Base-by-base conservation (phyloP, 2,797 vertebrate genomes). In the Lacerta agilis region DNA sequence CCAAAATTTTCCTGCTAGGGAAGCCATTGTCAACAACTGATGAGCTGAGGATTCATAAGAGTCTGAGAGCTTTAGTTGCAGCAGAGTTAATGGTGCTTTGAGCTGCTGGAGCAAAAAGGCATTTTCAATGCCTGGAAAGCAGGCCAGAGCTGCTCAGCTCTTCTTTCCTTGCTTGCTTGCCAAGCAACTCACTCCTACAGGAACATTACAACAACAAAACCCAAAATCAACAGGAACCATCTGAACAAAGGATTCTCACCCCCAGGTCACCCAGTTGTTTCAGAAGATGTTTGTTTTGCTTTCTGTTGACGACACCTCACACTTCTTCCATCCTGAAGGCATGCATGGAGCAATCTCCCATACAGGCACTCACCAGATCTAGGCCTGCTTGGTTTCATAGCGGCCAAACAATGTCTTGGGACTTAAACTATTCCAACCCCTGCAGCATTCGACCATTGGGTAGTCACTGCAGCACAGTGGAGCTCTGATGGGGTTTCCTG, bases 21-120 rank as follows among this genome's bases (percentile, higher is more conserved):
- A 80, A 86, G 79, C 85, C 64, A 79, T 55, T 79, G 61, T 69
- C 76, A 79, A 49, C 61, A 79, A 29, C 67, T 67, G 75, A 86
- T 78, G 41, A 86, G 23, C n/a, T 41, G 45, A 45, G 8, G 27
- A 33, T 67, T 67, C 49, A 41, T 79, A 66, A 67, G 49, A 49
- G 29, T 23, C n/a, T 23, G 66, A 71, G 13, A 38, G 66, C 66
- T 86, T 72, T 58, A 38, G 18, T 38, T 27, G 36, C 67, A 61
- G 13, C 45, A 71, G 78, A 41, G 49, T 81, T 43, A 81, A 67
- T 67, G 2, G 38, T 80, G 33, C 41, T 6, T 81, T 81, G 43
- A 79, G 69, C 85, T 73, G 49, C 58, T 82, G 18, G 49, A 75
- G 64, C 77, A 61, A 86, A 77, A 67, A 43, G 18, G 38, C 29